A percentile compares a stretch with the other conserved stretches of the same genome.
Evolutionary conservation across 2,113 vertebrate genomes (phyloP).

Genomic region (Microcebus ravelobensis): DNA sequence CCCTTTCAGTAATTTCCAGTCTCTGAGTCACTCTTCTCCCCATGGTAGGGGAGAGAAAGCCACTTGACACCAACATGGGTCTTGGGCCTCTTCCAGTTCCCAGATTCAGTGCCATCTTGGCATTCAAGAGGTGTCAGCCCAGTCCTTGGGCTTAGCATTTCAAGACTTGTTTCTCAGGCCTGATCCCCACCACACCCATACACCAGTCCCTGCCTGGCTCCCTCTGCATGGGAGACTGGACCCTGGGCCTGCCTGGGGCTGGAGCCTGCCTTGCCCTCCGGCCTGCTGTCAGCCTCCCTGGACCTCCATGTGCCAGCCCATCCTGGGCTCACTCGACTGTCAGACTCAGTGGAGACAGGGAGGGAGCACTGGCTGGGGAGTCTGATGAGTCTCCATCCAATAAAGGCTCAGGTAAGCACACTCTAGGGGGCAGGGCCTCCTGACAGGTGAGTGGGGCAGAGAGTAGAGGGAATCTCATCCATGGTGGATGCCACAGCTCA

Average conservation of each 20-base stretch:
- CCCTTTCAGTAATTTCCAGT: background rate
- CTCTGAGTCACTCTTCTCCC: background rate
- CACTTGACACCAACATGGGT: background rate
- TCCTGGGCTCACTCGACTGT: background rate
- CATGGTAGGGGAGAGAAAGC: accelerated
- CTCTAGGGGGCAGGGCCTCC: background rate
- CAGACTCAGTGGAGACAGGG: background rate
- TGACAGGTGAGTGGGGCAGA: background rate
- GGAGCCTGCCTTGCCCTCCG: background rate
- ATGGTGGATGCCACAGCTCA: background rate
- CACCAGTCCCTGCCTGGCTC: background rate
- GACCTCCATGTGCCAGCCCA: background rate
- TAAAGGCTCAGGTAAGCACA: background rate
- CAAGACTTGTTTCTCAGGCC: background rate
- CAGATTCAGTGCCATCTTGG: background rate
- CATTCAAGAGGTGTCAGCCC: background rate
- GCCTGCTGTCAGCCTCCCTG: background rate
- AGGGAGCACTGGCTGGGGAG: background rate
- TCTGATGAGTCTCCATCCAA: background rate
- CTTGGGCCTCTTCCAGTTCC: background rate
- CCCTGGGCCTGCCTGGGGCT: background rate
- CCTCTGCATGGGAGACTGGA: background rate
- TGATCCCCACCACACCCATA: background rate
- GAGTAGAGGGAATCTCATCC: background rate
- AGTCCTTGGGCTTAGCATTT: background rate